Conservation (phyloP, 2,113 vertebrate species). For the Ceyx melanurus region DNA sequence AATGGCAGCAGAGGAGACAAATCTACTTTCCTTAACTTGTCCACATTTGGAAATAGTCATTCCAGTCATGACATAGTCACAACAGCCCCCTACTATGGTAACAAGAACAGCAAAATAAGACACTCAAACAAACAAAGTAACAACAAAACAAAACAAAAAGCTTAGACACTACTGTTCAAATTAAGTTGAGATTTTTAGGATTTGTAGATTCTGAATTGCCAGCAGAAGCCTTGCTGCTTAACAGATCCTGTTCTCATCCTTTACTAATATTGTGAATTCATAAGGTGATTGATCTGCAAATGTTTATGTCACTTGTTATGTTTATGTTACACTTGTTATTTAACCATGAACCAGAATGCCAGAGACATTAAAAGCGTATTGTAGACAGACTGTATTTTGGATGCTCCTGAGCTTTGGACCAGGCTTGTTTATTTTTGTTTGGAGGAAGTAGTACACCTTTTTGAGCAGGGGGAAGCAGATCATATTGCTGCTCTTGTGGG, state of each 20-base stretch:
- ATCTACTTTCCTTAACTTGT: background rate
- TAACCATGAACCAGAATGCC: background rate
- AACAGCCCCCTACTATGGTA: no score
- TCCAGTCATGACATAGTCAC: no score
- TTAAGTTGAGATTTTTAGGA: background rate
- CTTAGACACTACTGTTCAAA: background rate
- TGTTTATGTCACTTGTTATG: background rate
- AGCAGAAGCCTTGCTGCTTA: background rate
- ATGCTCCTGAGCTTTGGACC: background rate
- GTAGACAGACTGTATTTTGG: background rate
- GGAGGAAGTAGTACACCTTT: background rate
- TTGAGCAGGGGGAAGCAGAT: background rate
- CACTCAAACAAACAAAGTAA: no score
- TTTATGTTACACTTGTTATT: background rate
- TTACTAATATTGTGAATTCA: background rate
- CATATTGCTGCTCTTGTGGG: background rate
- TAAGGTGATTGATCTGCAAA: background rate
- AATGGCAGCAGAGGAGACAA: background rate
- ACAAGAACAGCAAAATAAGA: no score
- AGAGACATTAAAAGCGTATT: background rate
- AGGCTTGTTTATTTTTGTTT: background rate
- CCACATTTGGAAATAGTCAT: no score
- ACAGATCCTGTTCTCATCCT: background rate
- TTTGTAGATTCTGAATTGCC: background rate
- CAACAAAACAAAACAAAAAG: no score